A percentile compares a stretch with the other conserved stretches of the same genome.
These are phyloP conservation scores for Odontamblyopus lacepedii DNA, from an alignment of 2,797 vertebrate species.

Conservation along the genomic window DNA sequence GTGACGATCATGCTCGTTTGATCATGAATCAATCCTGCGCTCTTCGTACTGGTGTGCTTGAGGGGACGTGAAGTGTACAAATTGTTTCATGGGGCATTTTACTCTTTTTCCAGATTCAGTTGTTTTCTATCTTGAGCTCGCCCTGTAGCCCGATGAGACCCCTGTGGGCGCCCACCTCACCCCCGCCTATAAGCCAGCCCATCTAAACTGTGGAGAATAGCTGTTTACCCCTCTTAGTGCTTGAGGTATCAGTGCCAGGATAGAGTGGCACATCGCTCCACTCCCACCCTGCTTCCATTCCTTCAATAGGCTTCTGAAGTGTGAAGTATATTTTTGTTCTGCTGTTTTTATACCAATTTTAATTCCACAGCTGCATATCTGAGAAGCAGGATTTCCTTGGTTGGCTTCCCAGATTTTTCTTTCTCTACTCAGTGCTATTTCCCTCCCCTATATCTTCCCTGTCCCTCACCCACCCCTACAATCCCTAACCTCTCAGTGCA, in stretches of 20 bases:
- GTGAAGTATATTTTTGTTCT: slow-evolving; percentile 80
- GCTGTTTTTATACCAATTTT: slow-evolving; percentile 76
- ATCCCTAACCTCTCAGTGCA: slow-evolving; percentile 69
- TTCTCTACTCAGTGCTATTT: slow-evolving; percentile 67
- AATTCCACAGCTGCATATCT: slow-evolving; percentile 85
- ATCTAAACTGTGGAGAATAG: slow-evolving; percentile 65
- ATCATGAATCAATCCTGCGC: slow-evolving; percentile 75
- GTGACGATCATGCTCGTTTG: slow-evolving; percentile 79
- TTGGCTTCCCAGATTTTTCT: slow-evolving; percentile 78
- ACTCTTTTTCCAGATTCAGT: slow-evolving; percentile 52
- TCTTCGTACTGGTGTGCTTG: slow-evolving; percentile 55
- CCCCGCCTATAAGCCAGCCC: slow-evolving; percentile 46
- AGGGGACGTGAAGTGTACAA: slow-evolving; percentile 72
- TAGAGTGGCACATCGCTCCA: slow-evolving; percentile 59
- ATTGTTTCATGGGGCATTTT: slow-evolving; percentile 74
- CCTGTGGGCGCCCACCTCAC: slow-evolving; percentile 48
- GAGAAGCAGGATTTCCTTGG: slow-evolving; percentile 85
- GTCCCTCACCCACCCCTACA: slow-evolving; percentile 63
- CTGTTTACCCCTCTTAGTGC: slow-evolving; percentile 65
- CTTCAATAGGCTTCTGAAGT: slow-evolving; percentile 77
- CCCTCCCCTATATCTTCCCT: slow-evolving; percentile 68
- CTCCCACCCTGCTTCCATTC: slow-evolving; percentile 20
- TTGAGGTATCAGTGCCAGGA: slow-evolving; percentile 68
- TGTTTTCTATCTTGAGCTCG: slow-evolving; percentile 62
- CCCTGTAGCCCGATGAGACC: slow-evolving; percentile 65